Conservation (phyloP, 2,797 vertebrate genomes). For the Tokudaia tokunoshimensis region DNA sequence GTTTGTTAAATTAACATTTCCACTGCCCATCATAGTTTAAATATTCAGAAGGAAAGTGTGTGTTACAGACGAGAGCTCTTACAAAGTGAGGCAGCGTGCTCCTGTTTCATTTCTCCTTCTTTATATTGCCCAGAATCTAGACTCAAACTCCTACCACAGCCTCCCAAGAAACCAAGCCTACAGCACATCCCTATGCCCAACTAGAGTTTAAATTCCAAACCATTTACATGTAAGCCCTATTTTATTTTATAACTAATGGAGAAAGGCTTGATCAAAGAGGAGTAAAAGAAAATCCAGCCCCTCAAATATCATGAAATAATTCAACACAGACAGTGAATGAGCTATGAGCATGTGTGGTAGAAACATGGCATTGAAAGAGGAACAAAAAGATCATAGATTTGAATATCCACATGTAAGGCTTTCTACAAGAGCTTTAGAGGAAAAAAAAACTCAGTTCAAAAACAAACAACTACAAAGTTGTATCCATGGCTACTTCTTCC, state of each 20-base stretch:
- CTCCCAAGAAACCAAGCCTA: not conserved
- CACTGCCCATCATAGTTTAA: not conserved
- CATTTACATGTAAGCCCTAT: constrained; percentile 30
- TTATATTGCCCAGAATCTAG: not conserved
- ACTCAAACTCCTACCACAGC: not conserved
- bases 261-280: not conserved
- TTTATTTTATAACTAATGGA: constrained; percentile 1
- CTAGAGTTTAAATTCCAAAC: constrained; percentile 14
- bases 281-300: not conserved
- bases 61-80: not conserved
- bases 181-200: not conserved
- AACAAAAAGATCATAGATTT: not conserved
- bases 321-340: constrained; percentile 19
- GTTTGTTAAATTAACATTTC: constrained; percentile 38
- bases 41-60: not conserved
- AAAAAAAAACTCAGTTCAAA: not conserved
- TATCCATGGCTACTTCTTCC: not conserved
- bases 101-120: not conserved
- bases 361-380: not conserved
- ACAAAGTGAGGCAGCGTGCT: constrained; percentile 35
- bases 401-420: not conserved
- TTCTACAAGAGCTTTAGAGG: not conserved
- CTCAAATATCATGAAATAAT: not conserved
- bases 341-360: not conserved
- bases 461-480: not conserved